These are phyloP conservation scores for Aricia artaxerxes DNA, from an alignment of 2,888 invertebrate genomes.

Conservation along the genomic window DNA sequence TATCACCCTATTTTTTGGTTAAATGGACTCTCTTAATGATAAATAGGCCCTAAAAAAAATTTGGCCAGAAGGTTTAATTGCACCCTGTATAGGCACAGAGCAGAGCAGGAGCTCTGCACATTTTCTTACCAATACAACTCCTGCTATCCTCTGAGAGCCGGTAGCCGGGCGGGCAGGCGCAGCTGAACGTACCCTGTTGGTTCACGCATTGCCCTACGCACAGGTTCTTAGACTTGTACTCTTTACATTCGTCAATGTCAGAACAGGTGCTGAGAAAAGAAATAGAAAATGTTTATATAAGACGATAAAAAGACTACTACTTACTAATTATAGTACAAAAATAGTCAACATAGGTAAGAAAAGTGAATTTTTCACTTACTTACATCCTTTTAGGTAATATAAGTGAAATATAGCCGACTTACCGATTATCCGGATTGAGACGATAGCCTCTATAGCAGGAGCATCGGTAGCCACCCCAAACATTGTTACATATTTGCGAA, in stretches of 20 bases:
- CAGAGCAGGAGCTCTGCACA: not conserved
- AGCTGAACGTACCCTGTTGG: slow-evolving; percentile 91
- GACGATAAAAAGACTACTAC: no score
- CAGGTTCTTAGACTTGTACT: slow-evolving; percentile 85
- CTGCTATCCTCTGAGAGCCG: slow-evolving; percentile 86
- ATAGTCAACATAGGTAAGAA: no score
- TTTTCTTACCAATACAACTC: slow-evolving; percentile 88
- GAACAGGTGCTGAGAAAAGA: slow-evolving; percentile 79
- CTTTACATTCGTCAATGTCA: slow-evolving; percentile 93
- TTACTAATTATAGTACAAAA: no score
- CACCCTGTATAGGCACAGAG: no score
- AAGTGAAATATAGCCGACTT: not conserved
- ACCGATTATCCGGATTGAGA: slow-evolving; percentile 79
- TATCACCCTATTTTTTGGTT: no score
- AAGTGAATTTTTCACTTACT: no score
- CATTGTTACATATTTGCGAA: slow-evolving; percentile 93
- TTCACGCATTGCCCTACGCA: slow-evolving; percentile 92
- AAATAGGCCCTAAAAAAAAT: no score
- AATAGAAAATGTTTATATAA: not conserved
- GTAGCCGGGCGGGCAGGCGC: slow-evolving; percentile 91
- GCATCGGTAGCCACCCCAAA: slow-evolving; percentile 94
- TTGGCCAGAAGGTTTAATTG: no score
- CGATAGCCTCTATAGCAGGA: slow-evolving; percentile 92
- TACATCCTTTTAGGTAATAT: no score
- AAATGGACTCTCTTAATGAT: no score